A percentile compares a stretch with the other conserved stretches of the same genome.
Evolutionary conservation across 2,113 vertebrate genomes (phyloP).

Genomic region (Recurvirostra avosetta): DNA sequence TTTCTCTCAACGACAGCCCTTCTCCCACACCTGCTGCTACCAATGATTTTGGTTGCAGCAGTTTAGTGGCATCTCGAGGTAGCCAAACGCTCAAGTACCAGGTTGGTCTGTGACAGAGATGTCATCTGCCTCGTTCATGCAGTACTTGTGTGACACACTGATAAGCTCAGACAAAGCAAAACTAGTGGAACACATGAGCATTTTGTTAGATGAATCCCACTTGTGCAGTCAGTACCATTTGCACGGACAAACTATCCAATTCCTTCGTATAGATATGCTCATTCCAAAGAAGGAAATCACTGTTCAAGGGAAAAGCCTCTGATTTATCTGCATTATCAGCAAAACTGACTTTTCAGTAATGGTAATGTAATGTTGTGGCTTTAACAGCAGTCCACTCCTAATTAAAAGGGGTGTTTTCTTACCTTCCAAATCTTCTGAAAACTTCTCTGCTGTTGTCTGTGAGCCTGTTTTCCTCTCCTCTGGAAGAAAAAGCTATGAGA

Average conservation of each 20-base stretch:
- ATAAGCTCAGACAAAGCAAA: background rate
- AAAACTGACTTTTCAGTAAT: background rate
- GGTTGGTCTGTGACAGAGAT: background rate
- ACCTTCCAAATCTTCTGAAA: background rate
- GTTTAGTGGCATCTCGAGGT: background rate
- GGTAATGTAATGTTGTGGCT: background rate
- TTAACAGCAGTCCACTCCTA: background rate
- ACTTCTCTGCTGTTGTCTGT: background rate
- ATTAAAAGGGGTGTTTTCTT: background rate
- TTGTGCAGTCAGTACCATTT: background rate
- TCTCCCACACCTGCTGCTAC: background rate
- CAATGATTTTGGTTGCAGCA: background rate
- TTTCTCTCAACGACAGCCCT: background rate
- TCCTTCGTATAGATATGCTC: background rate
- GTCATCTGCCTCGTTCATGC: background rate
- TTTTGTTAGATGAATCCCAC: background rate
- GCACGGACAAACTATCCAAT: background rate
- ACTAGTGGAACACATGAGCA: background rate
- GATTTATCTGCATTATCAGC: background rate
- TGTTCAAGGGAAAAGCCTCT: background rate
- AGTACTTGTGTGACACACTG: background rate
- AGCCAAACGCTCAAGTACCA: accelerated
- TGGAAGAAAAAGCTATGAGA: background rate
- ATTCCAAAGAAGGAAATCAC: background rate
- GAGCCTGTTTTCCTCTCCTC: background rate